A percentile compares a stretch with the other conserved stretches of the same genome.
Evolutionary conservation across 2,888 invertebrate genomes (phyloP).

Genomic region (Arenicola marina): DNA sequence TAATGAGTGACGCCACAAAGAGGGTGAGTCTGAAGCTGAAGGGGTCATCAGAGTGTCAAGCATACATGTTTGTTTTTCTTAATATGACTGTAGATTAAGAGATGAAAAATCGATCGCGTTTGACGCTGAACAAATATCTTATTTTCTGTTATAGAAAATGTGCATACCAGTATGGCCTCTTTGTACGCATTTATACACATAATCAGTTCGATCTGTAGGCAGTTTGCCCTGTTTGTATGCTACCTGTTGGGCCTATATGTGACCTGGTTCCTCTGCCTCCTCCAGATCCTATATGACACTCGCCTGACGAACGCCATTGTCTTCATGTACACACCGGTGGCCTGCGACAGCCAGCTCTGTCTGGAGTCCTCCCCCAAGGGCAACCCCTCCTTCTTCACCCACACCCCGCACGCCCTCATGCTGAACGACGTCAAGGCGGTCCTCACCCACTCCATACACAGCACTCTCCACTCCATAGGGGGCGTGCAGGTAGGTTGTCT

Average conservation of each 20-base stretch:
- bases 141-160: not conserved
- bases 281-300: slow-evolving; percentile 95
- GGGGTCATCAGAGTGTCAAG: too few species aligned
- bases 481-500: slow-evolving; percentile 74
- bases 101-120: too few species aligned
- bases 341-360: slow-evolving; percentile 98
- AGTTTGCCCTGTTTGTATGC: not conserved
- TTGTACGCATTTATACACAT: too few species aligned
- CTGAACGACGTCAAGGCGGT: slow-evolving; percentile 99
- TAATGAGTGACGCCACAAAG: slow-evolving; percentile 28
- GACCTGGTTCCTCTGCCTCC: not conserved
- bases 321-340: slow-evolving; percentile 99
- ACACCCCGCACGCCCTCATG: slow-evolving; percentile 99
- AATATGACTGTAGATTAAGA: too few species aligned
- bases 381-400: slow-evolving; percentile 96
- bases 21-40: slow-evolving; percentile 21
- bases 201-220: too few species aligned
- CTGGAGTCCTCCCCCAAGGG: slow-evolving; percentile 98
- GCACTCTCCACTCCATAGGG: slow-evolving; percentile 97
- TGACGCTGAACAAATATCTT: too few species aligned
- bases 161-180: too few species aligned
- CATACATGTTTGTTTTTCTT: too few species aligned
- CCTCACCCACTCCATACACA: slow-evolving; percentile 98
- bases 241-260: not conserved
- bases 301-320: slow-evolving; percentile 90